Evolutionary conservation across 2,888 invertebrate species (phyloP).

Genomic region (Xanthia togata): DNA sequence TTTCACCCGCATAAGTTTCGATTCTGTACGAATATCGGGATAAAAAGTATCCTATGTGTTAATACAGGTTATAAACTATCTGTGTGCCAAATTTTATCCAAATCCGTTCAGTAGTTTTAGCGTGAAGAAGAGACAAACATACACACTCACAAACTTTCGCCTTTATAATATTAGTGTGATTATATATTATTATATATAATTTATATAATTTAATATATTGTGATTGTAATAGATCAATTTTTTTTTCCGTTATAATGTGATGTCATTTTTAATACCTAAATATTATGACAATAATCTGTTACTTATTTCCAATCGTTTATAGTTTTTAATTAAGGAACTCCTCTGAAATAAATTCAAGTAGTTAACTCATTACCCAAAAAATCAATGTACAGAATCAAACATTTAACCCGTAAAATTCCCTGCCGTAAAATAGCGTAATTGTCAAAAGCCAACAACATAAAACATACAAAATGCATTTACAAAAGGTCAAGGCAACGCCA

Average conservation of each 20-base stretch:
- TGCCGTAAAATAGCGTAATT: constrained; percentile 61
- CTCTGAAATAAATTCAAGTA: background rate
- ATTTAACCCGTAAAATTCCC: constrained; percentile 29
- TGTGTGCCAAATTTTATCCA: no score
- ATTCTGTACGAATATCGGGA: no score
- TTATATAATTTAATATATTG: no score
- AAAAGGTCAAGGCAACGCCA: constrained; percentile 85
- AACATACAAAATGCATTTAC: constrained; percentile 85
- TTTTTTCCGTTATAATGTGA: background rate
- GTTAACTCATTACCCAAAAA: constrained; percentile 4
- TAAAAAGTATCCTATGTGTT: no score
- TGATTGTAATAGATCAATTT: background rate
- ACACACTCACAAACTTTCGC: no score
- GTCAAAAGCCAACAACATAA: constrained; percentile 69
- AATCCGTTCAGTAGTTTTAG: no score
- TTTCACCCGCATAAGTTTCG: no score
- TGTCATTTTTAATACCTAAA: background rate
- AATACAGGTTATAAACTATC: no score
- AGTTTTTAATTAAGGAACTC: background rate
- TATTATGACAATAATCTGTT: background rate
- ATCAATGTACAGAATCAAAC: constrained; percentile 39
- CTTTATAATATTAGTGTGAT: no score
- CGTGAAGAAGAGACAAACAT: no score
- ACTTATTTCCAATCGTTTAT: background rate
- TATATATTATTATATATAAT: no score